Evolutionary conservation across 1,140 invertebrate species (phyloP).

Genomic region (Tachypleus tridentatus): DNA sequence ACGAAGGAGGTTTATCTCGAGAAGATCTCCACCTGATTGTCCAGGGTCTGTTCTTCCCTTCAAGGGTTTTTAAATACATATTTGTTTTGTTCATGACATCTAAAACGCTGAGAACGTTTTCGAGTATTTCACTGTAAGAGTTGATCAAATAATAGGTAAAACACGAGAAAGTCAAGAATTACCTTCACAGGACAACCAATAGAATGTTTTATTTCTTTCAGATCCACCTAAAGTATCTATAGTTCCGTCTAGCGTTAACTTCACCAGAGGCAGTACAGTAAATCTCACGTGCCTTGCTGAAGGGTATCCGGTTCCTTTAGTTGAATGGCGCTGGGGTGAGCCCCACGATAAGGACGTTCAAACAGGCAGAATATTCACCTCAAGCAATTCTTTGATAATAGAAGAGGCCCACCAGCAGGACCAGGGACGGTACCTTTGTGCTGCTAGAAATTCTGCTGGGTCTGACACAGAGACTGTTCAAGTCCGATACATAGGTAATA

Average conservation of each 20-base stretch:
- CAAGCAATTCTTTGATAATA: conserved; percentile 17
- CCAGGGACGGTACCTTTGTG: conserved; percentile 42
- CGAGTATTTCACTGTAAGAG: too few relatives aligned
- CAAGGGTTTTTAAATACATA: background rate
- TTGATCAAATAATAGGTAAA: too few relatives aligned
- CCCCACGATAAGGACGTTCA: conserved; percentile 8
- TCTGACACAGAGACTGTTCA: conserved; percentile 36
- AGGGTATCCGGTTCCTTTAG: conserved; percentile 31
- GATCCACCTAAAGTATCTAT: conserved; percentile 33
- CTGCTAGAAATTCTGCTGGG: conserved; percentile 50
- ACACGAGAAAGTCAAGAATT: too few relatives aligned
- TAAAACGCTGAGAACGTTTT: too few relatives aligned
- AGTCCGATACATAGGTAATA: too few relatives aligned
- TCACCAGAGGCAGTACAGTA: conserved; percentile 31
- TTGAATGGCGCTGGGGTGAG: conserved; percentile 32
- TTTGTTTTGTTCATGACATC: background rate
- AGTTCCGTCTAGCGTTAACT: conserved; percentile 8
- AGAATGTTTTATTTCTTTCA: conserved; percentile 18
- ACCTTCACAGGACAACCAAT: too few relatives aligned
- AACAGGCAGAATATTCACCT: conserved; percentile 8
- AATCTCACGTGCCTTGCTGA: conserved; percentile 31
- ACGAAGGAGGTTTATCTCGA: conserved; percentile 36
- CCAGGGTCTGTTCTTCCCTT: background rate
- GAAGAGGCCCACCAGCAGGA: conserved; percentile 17
- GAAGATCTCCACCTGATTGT: conserved; percentile 21